phyloP scores from a whole-genome alignment of 1,140 invertebrate species.

The Myzus persicae region DNA sequence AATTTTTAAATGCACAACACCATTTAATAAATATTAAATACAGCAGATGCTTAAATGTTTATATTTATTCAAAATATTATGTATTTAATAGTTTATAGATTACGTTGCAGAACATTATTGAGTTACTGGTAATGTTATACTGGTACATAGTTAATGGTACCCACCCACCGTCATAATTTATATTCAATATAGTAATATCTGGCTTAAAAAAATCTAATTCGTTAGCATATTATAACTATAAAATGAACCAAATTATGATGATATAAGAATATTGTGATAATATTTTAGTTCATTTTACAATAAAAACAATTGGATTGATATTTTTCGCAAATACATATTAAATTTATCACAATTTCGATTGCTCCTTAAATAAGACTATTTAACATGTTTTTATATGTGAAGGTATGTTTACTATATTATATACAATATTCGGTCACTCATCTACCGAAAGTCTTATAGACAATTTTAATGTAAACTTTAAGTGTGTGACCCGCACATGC shows the following conservation, averaged over 20 bases:
- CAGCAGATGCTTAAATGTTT: not conserved
- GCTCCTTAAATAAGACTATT: no score
- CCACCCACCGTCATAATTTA: not conserved
- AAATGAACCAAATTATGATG: not conserved
- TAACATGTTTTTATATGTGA: no score
- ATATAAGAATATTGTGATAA: not conserved
- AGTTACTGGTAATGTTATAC: not conserved
- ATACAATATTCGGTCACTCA: no score
- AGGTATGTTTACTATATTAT: no score
- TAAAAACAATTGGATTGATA: not conserved
- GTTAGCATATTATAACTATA: not conserved
- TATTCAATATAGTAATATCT: not conserved
- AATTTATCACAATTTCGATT: not conserved
- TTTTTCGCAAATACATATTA: not conserved
- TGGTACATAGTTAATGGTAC: no score
- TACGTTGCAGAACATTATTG: not conserved
- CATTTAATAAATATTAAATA: no score
- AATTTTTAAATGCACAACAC: no score
- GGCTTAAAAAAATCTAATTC: no score
- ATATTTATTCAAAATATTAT: not conserved
- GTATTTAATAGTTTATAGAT: not conserved
- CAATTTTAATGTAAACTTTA: no score
- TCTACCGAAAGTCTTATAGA: no score
- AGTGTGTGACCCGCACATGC: no score
- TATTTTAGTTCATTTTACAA: not conserved